Percentiles rank a stretch among this genome's conserved stretches.
Evolutionary conservation across 2,888 invertebrate species (phyloP).

Genomic region (Drosophila neotestacea): DNA sequence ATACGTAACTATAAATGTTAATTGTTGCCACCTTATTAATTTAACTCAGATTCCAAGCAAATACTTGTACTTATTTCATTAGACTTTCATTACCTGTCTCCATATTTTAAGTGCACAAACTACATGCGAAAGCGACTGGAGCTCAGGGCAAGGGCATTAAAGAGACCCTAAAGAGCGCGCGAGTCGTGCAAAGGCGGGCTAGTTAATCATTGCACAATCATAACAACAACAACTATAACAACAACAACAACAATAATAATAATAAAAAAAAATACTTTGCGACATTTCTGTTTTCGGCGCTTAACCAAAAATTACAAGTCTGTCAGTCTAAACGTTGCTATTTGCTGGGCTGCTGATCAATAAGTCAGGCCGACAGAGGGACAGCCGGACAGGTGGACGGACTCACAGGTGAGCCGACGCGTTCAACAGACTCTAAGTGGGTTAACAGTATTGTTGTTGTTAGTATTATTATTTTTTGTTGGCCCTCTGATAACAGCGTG

Average conservation of each 20-base stretch:
- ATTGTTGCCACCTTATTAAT: too few species aligned
- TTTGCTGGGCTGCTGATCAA: slow-evolving; percentile 69
- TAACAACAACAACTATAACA: slow-evolving; percentile 11
- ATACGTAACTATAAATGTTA: too few species aligned
- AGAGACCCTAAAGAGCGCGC: slow-evolving; percentile 48
- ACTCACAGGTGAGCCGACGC: slow-evolving; percentile 51
- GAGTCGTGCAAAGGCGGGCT: slow-evolving; percentile 56
- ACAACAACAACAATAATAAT: slow-evolving; percentile 25
- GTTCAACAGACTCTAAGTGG: slow-evolving; percentile 80
- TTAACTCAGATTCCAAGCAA: neutral
- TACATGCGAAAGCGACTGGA: neutral
- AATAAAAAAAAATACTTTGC: slow-evolving; percentile 63
- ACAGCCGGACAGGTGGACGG: slow-evolving; percentile 10
- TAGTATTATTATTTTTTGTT: slow-evolving; percentile 15
- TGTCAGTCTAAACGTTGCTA: slow-evolving; percentile 60
- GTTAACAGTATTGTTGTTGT: slow-evolving; percentile 51
- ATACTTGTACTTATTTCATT: neutral
- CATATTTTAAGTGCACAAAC: neutral
- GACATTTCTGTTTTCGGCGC: slow-evolving; percentile 65
- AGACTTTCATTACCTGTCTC: neutral
- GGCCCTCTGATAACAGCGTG: slow-evolving; percentile 59
- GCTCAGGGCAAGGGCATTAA: slow-evolving; percentile 25
- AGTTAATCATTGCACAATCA: slow-evolving; percentile 70
- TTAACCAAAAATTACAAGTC: slow-evolving; percentile 58
- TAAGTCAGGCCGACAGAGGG: slow-evolving; percentile 40